Percentiles rank a stretch among this genome's conserved stretches.
These are phyloP conservation scores for Euwallacea similis DNA, from an alignment of 1,140 invertebrate genomes.

Conservation along the genomic window DNA sequence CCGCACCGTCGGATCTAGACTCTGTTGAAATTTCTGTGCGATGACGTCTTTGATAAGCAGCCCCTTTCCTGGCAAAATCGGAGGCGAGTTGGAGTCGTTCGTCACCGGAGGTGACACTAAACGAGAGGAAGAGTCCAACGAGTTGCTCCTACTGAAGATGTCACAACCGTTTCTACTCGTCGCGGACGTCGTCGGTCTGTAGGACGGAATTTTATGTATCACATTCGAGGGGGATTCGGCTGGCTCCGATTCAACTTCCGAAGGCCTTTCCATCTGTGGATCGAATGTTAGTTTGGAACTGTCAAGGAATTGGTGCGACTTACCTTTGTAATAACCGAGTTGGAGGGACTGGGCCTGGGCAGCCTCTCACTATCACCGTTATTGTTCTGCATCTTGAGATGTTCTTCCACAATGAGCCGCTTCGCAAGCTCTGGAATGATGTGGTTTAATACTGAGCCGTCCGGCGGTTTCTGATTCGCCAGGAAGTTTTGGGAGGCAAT, in stretches of 20 bases:
- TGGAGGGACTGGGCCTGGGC: constrained; percentile 52
- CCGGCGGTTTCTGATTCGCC: constrained; percentile 42
- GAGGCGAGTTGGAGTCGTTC: constrained; percentile 58
- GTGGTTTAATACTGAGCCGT: constrained; percentile 42
- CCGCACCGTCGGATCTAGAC: constrained; percentile 55
- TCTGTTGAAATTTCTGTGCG: constrained; percentile 81
- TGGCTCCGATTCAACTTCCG: constrained; percentile 52
- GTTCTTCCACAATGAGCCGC: constrained; percentile 60
- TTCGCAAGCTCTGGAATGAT: constrained; percentile 64
- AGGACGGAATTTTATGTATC: constrained; percentile 92
- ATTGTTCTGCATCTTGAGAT: constrained; percentile 52
- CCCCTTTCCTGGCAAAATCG: constrained; percentile 58
- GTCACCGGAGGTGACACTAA: constrained; percentile 52
- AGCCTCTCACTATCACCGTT: constrained; percentile 53
- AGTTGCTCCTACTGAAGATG: constrained; percentile 48
- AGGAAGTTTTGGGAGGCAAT: constrained; percentile 44
- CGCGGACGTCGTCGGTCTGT: constrained; percentile 73
- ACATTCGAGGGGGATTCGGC: constrained; percentile 62
- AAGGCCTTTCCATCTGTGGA: constrained; percentile 38
- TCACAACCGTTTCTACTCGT: constrained; percentile 65
- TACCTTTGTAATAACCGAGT: constrained; percentile 50
- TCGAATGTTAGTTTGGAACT: not conserved
- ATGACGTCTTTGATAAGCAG: constrained; percentile 71
- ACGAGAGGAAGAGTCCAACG: constrained; percentile 39
- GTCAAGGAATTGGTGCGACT: not conserved